phyloP scores from a whole-genome alignment of 2,113 vertebrate genomes.

The Indicator indicator region DNA sequence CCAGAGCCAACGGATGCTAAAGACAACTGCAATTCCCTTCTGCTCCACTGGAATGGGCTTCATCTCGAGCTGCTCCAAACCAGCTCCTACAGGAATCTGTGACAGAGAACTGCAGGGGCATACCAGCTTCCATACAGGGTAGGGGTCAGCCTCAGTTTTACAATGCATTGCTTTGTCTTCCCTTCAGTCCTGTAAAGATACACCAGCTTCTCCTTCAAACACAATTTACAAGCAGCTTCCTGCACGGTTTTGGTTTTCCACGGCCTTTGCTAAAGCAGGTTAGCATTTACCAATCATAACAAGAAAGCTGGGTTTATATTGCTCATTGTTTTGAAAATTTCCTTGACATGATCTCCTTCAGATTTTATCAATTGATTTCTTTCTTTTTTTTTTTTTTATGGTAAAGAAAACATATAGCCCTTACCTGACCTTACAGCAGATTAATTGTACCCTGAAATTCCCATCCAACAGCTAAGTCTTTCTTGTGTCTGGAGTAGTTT shows the following conservation, averaged over 20 bases:
- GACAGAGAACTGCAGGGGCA: not conserved
- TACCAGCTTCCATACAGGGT: not conserved
- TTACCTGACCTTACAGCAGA: constrained; percentile 18
- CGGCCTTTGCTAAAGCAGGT: not conserved
- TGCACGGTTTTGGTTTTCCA: constrained; percentile 32
- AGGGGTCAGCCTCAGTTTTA: not conserved
- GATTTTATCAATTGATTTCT: constrained; percentile 26
- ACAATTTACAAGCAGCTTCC: not conserved
- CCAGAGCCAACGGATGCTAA: not conserved
- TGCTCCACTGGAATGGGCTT: not conserved
- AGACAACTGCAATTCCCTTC: not conserved
- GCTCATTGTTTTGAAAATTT: not conserved
- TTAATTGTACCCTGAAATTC: constrained; percentile 46
- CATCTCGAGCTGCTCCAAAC: not conserved
- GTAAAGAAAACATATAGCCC: constrained; percentile 21
- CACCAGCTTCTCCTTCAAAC: not conserved
- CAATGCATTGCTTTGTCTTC: not conserved
- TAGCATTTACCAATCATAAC: not conserved
- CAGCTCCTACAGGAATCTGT: not conserved
- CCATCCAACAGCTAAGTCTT: not conserved
- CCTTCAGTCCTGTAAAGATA: not conserved
- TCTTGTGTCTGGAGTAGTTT: constrained; percentile 53
- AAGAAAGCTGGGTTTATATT: not conserved
- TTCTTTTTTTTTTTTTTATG: not conserved
- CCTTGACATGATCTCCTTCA: not conserved